Evolutionary conservation across 1,140 invertebrate genomes (phyloP), one percentile per base, ranked within the genome.

Genomic region (Scaptomyza graminum): DNA sequence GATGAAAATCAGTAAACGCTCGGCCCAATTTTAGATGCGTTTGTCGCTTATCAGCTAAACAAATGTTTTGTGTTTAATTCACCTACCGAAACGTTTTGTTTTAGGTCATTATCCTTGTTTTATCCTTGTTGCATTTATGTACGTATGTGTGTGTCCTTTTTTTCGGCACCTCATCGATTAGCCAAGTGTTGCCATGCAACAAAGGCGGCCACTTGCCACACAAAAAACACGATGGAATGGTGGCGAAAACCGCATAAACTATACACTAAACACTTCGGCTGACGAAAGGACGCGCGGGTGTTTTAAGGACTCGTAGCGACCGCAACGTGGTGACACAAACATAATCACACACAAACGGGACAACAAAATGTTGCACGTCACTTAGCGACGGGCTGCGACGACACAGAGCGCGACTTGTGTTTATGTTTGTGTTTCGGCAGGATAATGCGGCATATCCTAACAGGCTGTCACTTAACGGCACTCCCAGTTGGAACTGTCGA

Each of bases 31-130:
- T 54, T 41, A 59, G 28, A 51, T 52, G 68, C 31, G 43, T 67
- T 67, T 67, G 12, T 34, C 56, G 34, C 55, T 61, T 67, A 67
- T 67, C 56, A 61, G 65, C 47, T 67, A 47, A 41, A 43, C 56
- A 65, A 46, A 25, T 50, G 13, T 65, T 54, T 13, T 28, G 1
- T 7, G 37, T 47, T 12, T 6, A 47, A 34, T 34, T 46, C 67
- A 73, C 71, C 13, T 75, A 89, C 88, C 75, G 63, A 66, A 60
- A 77, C 8, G 31, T 34, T 34, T 69, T 74, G 68, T 70, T 85
- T 83, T 80, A 74, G 89, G 84, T 81, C 89, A 89, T 90, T 90
- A 90, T 90, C 81, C 89, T 87, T 87, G 74, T 82, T 68, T 88
- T 90, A 90, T 90, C 87, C 88, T 89, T 76, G 43, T 39, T 52